Base-by-base conservation (phyloP, 2,888 invertebrate genomes). In the Ditula angustiorana region DNA sequence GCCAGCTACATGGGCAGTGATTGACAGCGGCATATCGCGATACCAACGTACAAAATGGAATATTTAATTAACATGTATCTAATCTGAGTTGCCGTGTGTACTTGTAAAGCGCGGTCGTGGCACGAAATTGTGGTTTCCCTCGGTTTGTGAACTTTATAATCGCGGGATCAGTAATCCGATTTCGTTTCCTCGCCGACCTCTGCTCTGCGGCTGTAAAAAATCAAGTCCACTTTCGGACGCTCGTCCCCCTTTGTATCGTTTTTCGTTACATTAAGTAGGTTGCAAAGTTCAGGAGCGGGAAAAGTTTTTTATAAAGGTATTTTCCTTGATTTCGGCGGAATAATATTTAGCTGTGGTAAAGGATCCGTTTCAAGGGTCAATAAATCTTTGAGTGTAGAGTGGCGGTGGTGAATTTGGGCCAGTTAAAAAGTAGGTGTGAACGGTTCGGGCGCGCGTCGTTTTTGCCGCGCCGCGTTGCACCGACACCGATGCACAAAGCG, bases 201-300 rank as follows among this genome's bases (percentile, higher is more conserved):
- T 90, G 87, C 85, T 90, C 88, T 90, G 87, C 80, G 79, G 78
- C 74, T 69, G 74, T 83, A 87, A 88, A 88, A 87, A 89, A 87
- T 80, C 77, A 82, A 81, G 78, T 78, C 80, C 79, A 78, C 81
- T 81, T 79, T 78, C 76, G 76, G 78, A 70, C 75, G 70, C 73
- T 76, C 76, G 74, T 74, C 75, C 75, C 75, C 76, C 74, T 85
- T 84, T 81, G 81, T 81, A 75, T 76, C 75, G 76, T 80, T 78
- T 78, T 76, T 74, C 76, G 73, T 71, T 69, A 70, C 70, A 70
- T 71, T 72, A 78, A 81, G 81, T 78, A 76, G 76, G 76, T 78
- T 78, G 73, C 49, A 59, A 67, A 71, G 66, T 68, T 69, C 44
- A 49, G 60, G 59, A 59, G 63, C 57, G 46, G 66, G 62, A 65